Evolutionary conservation across 2,113 vertebrate species (phyloP), one percentile per base, ranked within the genome.

Genomic region (Hyaena hyaena): DNA sequence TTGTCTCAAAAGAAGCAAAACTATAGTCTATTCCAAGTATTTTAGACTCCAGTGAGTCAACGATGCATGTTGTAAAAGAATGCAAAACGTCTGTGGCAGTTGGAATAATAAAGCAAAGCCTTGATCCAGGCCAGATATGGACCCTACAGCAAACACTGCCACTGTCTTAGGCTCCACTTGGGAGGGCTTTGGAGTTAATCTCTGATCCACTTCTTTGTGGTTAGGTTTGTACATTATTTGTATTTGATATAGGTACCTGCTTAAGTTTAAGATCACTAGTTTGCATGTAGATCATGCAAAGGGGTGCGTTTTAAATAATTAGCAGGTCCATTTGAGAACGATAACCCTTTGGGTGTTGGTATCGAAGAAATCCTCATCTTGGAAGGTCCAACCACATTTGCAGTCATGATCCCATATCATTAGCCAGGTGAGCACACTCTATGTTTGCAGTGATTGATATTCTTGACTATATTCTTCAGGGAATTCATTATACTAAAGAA

Each of bases 401-500:
- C 5, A 81, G 43, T 92, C 43, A 28, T 53, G 68, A 91, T 87
- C 19, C 45, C 50, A 71, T 69, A 88, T 66, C 50, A 43, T 66
- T 48, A 97, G 53, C 35, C 23, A 83, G 33, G 65, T 90, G 77
- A 77, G 39, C 9, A 93, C 15, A 69, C 55, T 23, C 12, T 92
- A 97, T 88, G 74, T 96, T 91, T 66, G 69, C 12, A 92, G 1
- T 94, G 80, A 95, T 96, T 98, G 74, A 9, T 77, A 48, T 77
- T 77, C 58, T 9, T 93, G 71, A 50, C 66, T 83, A 74, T 53
- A 93, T 91, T 92, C 71, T 94, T 15, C n/a, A 81, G 63, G 88
- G 89, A 97, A 50, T 45, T 68, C 76, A 85, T 65, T 63, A 35
- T 11, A 53, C n/a, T 84, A 96, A 98, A 97, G 66, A 96, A 81